Conservation (phyloP, 2,888 invertebrate genomes). For the Allolobophora icterica region DNA sequence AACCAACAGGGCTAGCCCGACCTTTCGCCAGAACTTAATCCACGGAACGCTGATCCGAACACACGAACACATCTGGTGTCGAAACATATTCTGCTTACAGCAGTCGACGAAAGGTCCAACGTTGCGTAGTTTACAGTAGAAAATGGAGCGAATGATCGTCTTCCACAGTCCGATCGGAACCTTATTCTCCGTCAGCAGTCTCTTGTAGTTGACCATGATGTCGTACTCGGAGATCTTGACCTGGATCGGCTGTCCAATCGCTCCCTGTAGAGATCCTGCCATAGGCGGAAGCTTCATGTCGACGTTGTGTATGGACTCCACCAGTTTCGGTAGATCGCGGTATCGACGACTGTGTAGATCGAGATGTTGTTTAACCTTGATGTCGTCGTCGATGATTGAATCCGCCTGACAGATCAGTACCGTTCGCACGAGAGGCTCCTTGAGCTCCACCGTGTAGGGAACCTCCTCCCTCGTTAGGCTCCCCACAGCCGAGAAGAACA, state of each 20-base stretch:
- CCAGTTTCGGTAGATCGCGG: slow-evolving; percentile 21
- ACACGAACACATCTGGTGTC: slow-evolving; percentile 24
- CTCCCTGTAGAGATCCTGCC: not conserved
- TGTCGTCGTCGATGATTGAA: slow-evolving; percentile 37
- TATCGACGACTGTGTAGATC: not conserved
- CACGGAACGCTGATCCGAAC: slow-evolving; percentile 40
- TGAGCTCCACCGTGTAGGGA: slow-evolving; percentile 55
- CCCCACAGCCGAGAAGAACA: slow-evolving; percentile 58
- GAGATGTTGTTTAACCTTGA: slow-evolving; percentile 34
- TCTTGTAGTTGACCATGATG: slow-evolving; percentile 48
- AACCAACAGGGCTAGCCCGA: slow-evolving; percentile 53
- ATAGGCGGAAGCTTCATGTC: slow-evolving; percentile 8
- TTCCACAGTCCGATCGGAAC: slow-evolving; percentile 48
- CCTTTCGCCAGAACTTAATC: slow-evolving; percentile 49
- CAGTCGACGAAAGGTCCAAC: slow-evolving; percentile 59
- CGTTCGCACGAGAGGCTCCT: slow-evolving; percentile 47
- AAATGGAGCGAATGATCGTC: slow-evolving; percentile 42
- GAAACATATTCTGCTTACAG: slow-evolving; percentile 49
- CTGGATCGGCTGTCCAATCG: slow-evolving; percentile 37
- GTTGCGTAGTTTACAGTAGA: slow-evolving; percentile 58
- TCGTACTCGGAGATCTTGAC: slow-evolving; percentile 46
- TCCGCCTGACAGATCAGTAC: slow-evolving; percentile 40
- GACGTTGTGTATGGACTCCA: slow-evolving; percentile 7
- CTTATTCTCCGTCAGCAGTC: slow-evolving; percentile 48
- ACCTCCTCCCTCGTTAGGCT: slow-evolving; percentile 42